These are phyloP conservation scores for Acanthoscelides obtectus DNA, from an alignment of 2,888 invertebrate species.

Conservation along the genomic window DNA sequence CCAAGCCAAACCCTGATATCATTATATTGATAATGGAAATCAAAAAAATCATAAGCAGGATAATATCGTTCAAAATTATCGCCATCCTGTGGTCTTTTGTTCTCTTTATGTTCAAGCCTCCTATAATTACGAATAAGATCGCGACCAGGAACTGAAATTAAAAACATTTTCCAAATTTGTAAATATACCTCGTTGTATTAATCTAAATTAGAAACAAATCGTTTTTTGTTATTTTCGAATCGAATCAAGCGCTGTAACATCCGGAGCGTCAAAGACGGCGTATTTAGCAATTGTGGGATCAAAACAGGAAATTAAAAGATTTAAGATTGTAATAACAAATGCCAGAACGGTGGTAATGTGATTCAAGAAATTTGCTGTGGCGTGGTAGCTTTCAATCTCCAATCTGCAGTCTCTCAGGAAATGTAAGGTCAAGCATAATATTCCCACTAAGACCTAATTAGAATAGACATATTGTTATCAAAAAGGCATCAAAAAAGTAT, in stretches of 20 bases:
- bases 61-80: conserved; percentile 74
- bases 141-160: conserved; percentile 75
- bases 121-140: conserved; percentile 75
- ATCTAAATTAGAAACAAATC: too few relatives aligned
- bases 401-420: conserved; percentile 73
- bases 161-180: too few relatives aligned
- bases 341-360: conserved; percentile 65
- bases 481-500: too few relatives aligned
- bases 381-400: conserved; percentile 64
- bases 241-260: too few relatives aligned
- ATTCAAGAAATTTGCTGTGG: conserved; percentile 66
- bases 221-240: too few relatives aligned
- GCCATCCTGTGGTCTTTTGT: conserved; percentile 69
- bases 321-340: conserved; percentile 68
- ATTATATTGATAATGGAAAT: conserved; percentile 78
- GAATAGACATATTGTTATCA: too few relatives aligned
- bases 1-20: conserved; percentile 80
- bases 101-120: conserved; percentile 77
- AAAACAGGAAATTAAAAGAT: conserved; percentile 73
- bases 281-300: conserved; percentile 65
- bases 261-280: conserved; percentile 38
- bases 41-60: conserved; percentile 73
- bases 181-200: too few relatives aligned
- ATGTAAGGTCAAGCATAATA: conserved; percentile 68
- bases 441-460: conserved; percentile 66